Percentiles rank a stretch among this genome's conserved stretches.
Conservation (phyloP, 2,888 invertebrate species). For the Dicyrtomina minuta region DNA sequence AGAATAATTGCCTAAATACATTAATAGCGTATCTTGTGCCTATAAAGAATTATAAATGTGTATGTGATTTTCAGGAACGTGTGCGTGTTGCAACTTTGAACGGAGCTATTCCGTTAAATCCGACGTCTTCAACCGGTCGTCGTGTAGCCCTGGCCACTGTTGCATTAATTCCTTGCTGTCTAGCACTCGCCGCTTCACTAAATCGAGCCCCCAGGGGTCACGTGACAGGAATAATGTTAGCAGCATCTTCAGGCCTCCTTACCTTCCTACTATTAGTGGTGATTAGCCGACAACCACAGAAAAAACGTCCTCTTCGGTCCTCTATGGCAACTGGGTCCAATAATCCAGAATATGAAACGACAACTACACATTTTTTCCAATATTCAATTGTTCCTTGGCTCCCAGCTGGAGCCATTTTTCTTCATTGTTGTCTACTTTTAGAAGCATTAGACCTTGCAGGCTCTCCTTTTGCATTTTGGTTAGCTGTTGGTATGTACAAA, state of each 20-base stretch:
- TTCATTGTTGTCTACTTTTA: constrained; percentile 60
- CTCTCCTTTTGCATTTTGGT: constrained; percentile 65
- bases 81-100: constrained; percentile 51
- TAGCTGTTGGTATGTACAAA: constrained; percentile 61
- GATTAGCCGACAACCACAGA: constrained; percentile 63
- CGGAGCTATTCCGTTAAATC: constrained; percentile 46
- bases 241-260: constrained; percentile 49
- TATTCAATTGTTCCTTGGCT: constrained; percentile 56
- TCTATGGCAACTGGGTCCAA: constrained; percentile 6
- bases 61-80: constrained; percentile 35
- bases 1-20: too few species aligned
- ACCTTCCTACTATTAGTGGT: constrained; percentile 56
- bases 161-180: constrained; percentile 49
- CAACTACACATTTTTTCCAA: constrained; percentile 40
- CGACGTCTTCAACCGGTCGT: constrained; percentile 52
- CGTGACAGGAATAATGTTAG: constrained; percentile 50
- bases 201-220: constrained; percentile 55
- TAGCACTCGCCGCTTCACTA: constrained; percentile 55
- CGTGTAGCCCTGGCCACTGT: constrained; percentile 51
- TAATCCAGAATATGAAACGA: constrained; percentile 24
- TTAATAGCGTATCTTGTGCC: too few species aligned
- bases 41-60: neutral
- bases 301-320: constrained; percentile 26
- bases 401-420: constrained; percentile 60
- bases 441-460: constrained; percentile 64